Percentiles rank a stretch among this genome's conserved stretches.
Evolutionary conservation across 2,888 invertebrate genomes (phyloP).

Genomic region (Drosophila infuscata): DNA sequence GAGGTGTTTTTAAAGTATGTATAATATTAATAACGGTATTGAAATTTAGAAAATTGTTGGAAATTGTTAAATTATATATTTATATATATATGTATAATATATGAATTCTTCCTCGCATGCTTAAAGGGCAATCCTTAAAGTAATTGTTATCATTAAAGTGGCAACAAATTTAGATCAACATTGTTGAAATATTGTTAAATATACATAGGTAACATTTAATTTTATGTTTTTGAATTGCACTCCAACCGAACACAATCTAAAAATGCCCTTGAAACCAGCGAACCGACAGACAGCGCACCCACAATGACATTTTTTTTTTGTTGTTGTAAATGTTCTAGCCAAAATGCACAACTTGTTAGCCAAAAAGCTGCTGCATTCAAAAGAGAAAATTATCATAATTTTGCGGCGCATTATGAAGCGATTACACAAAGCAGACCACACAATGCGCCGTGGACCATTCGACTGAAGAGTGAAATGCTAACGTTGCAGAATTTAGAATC

Average conservation of each 20-base stretch:
- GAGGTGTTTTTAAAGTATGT: too few relatives aligned
- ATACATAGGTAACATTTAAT: neutral
- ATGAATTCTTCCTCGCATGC: neutral
- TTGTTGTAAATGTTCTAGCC: neutral
- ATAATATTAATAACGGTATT: neutral
- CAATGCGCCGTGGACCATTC: slow-evolving; percentile 38
- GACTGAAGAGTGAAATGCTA: slow-evolving; percentile 60
- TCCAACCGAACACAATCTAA: neutral
- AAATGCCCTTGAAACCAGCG: neutral
- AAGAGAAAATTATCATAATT: slow-evolving; percentile 58
- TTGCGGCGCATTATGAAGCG: slow-evolving; percentile 64
- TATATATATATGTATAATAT: neutral
- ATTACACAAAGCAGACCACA: slow-evolving; percentile 49
- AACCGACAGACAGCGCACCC: neutral
- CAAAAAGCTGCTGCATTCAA: slow-evolving; percentile 20
- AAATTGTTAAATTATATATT: neutral
- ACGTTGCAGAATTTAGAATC: slow-evolving; percentile 59
- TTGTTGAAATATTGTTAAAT: neutral
- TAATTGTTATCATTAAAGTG: neutral
- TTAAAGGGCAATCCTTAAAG: neutral
- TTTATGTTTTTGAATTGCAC: neutral
- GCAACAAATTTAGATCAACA: neutral
- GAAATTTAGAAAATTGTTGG: neutral
- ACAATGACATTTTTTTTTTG: neutral
- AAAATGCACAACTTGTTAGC: slow-evolving; percentile 2